Percentiles rank a stretch among this genome's conserved stretches.
These are phyloP conservation scores for Mormyrus hasselquistii DNA, from an alignment of 2,797 vertebrate species.

Conservation along the genomic window DNA sequence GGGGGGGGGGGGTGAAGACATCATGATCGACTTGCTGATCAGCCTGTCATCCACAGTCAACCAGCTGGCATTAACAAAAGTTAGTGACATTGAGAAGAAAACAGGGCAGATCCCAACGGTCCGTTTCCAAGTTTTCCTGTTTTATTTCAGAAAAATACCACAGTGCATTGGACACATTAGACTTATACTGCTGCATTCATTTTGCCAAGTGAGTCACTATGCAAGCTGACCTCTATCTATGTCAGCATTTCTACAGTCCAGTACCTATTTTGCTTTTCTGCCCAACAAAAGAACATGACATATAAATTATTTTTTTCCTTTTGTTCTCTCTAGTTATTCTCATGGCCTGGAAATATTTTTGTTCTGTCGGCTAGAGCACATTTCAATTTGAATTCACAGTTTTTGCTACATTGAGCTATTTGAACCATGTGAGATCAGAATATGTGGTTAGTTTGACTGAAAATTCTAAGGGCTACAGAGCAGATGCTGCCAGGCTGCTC, in stretches of 20 bases:
- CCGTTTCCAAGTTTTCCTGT: neutral
- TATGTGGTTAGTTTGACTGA: neutral
- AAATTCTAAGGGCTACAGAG: neutral
- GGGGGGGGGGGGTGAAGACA: neutral
- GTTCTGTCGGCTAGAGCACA: constrained; percentile 35
- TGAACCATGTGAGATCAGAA: constrained; percentile 7
- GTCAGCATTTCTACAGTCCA: neutral
- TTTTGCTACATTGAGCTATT: constrained; percentile 21
- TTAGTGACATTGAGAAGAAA: neutral
- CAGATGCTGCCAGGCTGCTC: neutral
- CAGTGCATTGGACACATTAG: neutral
- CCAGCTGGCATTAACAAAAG: neutral
- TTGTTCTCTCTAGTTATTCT: neutral
- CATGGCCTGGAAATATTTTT: neutral
- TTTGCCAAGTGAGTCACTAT: neutral
- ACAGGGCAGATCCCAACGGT: neutral
- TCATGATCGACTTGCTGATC: neutral
- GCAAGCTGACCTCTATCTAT: neutral
- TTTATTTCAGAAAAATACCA: constrained; percentile 24
- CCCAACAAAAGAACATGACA: neutral
- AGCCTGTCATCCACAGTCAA: neutral
- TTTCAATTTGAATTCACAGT: constrained; percentile 48
- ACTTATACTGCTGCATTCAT: neutral
- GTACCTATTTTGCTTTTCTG: neutral
- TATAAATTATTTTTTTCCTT: neutral